These are phyloP conservation scores for Carassius gibelio DNA, from an alignment of 2,113 vertebrate genomes.

Conservation along the genomic window DNA sequence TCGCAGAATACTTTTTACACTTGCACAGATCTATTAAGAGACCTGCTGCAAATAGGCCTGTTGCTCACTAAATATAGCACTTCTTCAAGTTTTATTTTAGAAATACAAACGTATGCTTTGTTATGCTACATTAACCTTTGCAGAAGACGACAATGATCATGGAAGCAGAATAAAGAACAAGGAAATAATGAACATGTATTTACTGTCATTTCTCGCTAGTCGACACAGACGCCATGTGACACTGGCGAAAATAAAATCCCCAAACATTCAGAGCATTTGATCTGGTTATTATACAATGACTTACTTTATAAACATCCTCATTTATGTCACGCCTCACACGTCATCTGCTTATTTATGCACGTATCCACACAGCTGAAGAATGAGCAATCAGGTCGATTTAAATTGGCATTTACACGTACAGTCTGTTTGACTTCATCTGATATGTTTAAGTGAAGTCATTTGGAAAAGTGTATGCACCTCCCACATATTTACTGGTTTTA, in stretches of 20 bases:
- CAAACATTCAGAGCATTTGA: not conserved
- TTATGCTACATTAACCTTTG: not conserved
- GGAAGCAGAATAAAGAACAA: not conserved
- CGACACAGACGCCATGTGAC: not conserved
- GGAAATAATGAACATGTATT: not conserved
- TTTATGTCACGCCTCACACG: not conserved
- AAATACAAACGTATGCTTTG: not conserved
- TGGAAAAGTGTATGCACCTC: not conserved
- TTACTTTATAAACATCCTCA: not conserved
- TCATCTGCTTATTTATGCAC: not conserved
- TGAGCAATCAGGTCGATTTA: not conserved
- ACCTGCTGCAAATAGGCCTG: not conserved
- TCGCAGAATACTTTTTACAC: not conserved
- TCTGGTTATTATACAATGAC: not conserved
- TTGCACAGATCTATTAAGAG: not conserved
- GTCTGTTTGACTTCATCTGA: not conserved
- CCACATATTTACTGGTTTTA: not conserved
- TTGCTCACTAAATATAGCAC: not conserved
- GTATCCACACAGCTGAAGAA: not conserved
- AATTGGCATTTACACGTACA: not conserved
- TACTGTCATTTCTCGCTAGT: not conserved
- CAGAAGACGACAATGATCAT: not conserved
- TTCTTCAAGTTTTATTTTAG: not conserved
- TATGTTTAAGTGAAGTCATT: not conserved
- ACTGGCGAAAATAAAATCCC: not conserved